Base-by-base conservation (phyloP, 92 coral and sea anemone genomes). In the Phenganax stokvisi region DNA sequence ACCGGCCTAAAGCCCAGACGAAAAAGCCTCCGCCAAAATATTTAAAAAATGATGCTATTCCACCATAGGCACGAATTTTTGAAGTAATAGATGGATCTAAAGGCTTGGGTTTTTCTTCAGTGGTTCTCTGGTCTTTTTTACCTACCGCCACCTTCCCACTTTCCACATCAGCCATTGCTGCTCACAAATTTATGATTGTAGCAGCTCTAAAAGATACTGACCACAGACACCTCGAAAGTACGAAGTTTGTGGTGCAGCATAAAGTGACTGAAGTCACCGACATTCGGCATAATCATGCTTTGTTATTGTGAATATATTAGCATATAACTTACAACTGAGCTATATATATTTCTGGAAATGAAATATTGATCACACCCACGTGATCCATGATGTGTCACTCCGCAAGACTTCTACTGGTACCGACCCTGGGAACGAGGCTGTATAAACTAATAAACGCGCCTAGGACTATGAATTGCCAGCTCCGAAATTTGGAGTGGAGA, bases 1-100 rank as follows among this genome's bases (percentile, higher is more conserved):
- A 85, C 88, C 97, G 91, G 52, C 99, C 99, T 90, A 90, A 88
- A 59, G 92, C 87, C 99, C 99, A 96, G 30, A 96, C 89, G 69
- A 87, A 83, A 37, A 96, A 84, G 60, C 97, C 99, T 47, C 85
- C 96, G 6, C 97, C 97, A 60, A 96, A 97, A 79, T 92, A 89
- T 87, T 90, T 96, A 82, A 92, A 96, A 82, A 90, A 92, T 77
- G 92, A 82, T 75, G 92, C 84, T 56, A 88, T 90, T 9, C 92
- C 88, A 28, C 88, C 86, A 15, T 84, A 87, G 20, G 90, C 89
- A 78, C 89, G 89, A 51, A 81, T 82, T 76, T 86, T 82, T 28
- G 82, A 84, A 17, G 83, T 64, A 12, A 75, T 75, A 16, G 86
- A 68, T 54, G 82, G 76, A 31, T 76, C 85, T 57, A 54, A 29